Evolutionary conservation across 2,888 invertebrate species (phyloP).

Genomic region (Calliopum simillimum): DNA sequence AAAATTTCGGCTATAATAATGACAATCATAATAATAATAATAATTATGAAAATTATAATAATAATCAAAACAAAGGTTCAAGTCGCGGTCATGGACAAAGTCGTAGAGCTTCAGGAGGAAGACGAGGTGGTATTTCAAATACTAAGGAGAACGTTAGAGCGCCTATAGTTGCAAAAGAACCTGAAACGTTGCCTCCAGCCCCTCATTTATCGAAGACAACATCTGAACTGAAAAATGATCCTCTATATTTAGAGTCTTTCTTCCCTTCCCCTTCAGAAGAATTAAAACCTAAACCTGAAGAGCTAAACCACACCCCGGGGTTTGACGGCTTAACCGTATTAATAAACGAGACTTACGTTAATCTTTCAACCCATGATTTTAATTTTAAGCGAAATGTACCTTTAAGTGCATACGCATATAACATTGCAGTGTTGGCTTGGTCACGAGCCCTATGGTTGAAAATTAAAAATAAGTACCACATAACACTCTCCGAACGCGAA

Average conservation of each 20-base stretch:
- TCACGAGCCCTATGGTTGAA: no score
- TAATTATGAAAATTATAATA: no score
- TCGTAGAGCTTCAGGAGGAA: not conserved
- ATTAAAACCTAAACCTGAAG: slow-evolving; percentile 22
- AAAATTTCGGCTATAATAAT: no score
- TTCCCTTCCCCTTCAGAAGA: slow-evolving; percentile 31
- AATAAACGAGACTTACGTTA: no score
- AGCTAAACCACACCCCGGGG: slow-evolving; percentile 27
- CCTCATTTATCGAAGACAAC: slow-evolving; percentile 29
- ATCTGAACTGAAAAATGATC: slow-evolving; percentile 36
- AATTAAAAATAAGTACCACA: no score
- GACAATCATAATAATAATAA: no score
- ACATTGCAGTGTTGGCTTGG: no score
- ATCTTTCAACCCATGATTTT: no score
- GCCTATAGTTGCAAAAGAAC: slow-evolving; percentile 8
- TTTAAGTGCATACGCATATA: no score
- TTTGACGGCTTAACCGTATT: not conserved
- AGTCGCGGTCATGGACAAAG: not conserved
- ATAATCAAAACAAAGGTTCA: not conserved
- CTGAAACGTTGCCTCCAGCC: slow-evolving; percentile 1
- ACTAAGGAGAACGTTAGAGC: slow-evolving; percentile 17
- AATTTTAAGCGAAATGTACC: no score
- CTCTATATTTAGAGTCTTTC: slow-evolving; percentile 32
- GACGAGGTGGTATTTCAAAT: slow-evolving; percentile 25
- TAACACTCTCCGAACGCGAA: no score